Base-by-base conservation (phyloP, 2,113 vertebrate genomes). In the Corythornis cristatus region DNA sequence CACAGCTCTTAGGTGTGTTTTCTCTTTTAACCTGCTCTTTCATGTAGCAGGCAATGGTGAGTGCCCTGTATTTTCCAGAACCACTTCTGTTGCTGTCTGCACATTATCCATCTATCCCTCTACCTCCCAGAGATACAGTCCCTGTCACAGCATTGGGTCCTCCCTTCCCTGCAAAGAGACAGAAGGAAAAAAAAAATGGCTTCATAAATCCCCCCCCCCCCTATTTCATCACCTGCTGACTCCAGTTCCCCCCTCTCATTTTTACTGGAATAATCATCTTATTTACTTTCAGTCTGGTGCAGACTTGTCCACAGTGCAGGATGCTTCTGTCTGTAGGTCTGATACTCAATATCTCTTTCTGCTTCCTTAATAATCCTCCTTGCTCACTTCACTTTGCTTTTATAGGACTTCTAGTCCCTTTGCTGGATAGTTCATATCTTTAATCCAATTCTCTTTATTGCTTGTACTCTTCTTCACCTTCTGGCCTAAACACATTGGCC, bases 371-470 rank as follows among this genome's bases (percentile, higher is more conserved):
- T 95, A 95, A 94, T 93, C 75, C 62, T 90, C 74, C 91, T 89
- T 87, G 93, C 88, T 96, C 82, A 84, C 79, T 92, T 96, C 1
- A 1, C 29, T 46, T 86, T 70, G 53, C 45, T 94, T 95, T 94
- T 87, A 88, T 89, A 90, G 46, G 71, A 54, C 81, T 93, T 96
- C 91, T 64, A 94, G 83, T 84, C 51, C 65, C 70, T 51, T 96
- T 90, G 80, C 84, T 91, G 53, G 79, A 65, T 94, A 81, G 68
- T 94, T 93, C 91, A 92, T 94, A 93, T 81, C 67, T 96, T 95
- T 94, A 94, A 95, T 91, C 79, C 61, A 85, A 79, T 96, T 95
- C 86, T 81, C 46, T 93, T 96, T 97, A 96, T 96, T 97, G 89
- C 89, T 79, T 91, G 57, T 84, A 84, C 54, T 96, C 31, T 11